Evolutionary conservation across 2,888 invertebrate species (phyloP), one percentile per base, ranked within the genome.

Genomic region (Crematogaster levior): DNA sequence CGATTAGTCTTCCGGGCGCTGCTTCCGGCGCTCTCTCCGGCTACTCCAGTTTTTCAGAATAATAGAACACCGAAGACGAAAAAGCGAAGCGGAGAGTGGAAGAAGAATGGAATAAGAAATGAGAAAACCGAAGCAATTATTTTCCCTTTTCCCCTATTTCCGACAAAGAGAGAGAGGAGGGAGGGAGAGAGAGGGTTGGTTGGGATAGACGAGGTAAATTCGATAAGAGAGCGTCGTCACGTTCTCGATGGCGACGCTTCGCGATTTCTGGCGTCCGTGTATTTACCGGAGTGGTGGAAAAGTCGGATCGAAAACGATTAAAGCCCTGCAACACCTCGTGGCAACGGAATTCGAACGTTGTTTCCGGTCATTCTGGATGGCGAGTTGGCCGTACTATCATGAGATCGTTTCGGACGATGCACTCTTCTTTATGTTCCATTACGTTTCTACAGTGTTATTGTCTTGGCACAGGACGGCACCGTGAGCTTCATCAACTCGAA

Each of bases 251-350:
- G 34, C 51, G 40, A 63, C 43, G 70, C 73, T 40, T 79, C 53
- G 77, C 68, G 79, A 84, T 86, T 82, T 74, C 68, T 58, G 63
- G 48, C 81, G 43, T 61, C 34, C 34, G 56, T 63, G 10, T 61
- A 7, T 15, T 56, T 46, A 27, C 72, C n/a, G 60, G 43, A 61
- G n/a, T 18, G 70, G 40, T 58, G 34, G 53, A 58, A 63, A 73
- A 77, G 81, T 60, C 68, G 43, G 80, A 79, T 30, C 21, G 82
- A 82, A n/a, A 48, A 43, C 82, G 82, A 86, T 88, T 86, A 86
- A 82, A 43, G 21, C 34, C 37, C 37, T 21, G 82, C 74, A 65
- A 65, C 75, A 51, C 18, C 27, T 15, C 53, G 77, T 77, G n/a
- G 77, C 53, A 77, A 66, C 30, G 51, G 40, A 66, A 77, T 77